Conservation (phyloP, 2,797 vertebrate species). For the Champsocephalus gunnari region DNA sequence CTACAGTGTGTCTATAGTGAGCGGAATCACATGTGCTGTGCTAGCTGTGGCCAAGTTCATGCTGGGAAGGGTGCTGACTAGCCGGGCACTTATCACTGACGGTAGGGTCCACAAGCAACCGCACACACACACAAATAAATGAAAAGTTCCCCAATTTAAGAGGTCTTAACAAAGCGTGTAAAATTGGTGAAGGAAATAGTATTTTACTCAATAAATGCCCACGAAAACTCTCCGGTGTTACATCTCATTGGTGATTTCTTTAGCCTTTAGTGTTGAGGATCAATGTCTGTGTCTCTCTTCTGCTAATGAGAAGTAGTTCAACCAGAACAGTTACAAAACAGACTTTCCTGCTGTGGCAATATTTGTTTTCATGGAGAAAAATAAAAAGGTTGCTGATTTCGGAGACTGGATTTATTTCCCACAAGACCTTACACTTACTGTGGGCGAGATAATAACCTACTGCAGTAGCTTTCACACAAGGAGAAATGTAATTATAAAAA, state of each 20-base stretch:
- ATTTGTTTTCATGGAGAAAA: neutral
- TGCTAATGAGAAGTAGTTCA: neutral
- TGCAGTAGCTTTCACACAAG: slow-evolving; percentile 33
- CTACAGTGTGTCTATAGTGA: slow-evolving; percentile 95
- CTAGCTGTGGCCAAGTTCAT: slow-evolving; percentile 95
- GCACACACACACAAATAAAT: slow-evolving; percentile 18
- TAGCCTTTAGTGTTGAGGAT: neutral
- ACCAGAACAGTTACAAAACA: neutral
- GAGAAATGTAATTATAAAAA: slow-evolving; percentile 57
- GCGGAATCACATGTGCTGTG: slow-evolving; percentile 91
- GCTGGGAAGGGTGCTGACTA: slow-evolving; percentile 95
- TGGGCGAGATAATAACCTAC: slow-evolving; percentile 64
- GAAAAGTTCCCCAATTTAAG: neutral
- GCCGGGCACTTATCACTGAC: slow-evolving; percentile 96
- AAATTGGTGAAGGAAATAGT: neutral
- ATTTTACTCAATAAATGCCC: neutral
- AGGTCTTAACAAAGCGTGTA: neutral
- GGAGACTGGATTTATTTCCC: slow-evolving; percentile 75
- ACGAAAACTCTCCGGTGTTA: neutral
- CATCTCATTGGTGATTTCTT: neutral
- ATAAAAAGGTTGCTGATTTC: slow-evolving; percentile 67
- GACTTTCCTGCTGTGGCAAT: neutral
- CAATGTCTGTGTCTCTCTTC: neutral
- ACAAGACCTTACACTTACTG: slow-evolving; percentile 61
- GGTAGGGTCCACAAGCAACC: slow-evolving; percentile 79